phyloP scores from a whole-genome alignment of 2,113 vertebrate genomes.

The Alligator mississippiensis region DNA sequence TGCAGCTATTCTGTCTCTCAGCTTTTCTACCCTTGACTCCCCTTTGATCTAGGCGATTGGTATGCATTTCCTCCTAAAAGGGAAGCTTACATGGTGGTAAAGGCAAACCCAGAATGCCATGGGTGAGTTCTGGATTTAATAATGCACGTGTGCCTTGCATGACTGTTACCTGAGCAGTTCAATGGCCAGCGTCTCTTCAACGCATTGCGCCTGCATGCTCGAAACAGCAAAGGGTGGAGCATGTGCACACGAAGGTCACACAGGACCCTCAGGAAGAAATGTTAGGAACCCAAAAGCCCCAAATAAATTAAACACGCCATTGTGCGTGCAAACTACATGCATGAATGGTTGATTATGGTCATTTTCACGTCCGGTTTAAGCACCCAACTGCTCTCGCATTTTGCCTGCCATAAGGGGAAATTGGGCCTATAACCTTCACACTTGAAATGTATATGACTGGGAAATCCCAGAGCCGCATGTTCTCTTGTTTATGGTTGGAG shows the following conservation, averaged over 20 bases:
- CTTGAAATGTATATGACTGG: not conserved
- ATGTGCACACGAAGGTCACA: accelerated
- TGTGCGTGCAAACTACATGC: not conserved
- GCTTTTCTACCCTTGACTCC: not conserved
- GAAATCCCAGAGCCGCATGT: not conserved
- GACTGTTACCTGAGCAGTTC: not conserved
- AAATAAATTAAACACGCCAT: accelerated
- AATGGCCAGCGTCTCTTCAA: not conserved
- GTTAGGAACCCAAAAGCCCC: not conserved
- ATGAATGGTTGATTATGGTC: not conserved
- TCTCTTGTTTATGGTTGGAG: not conserved
- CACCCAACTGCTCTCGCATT: not conserved
- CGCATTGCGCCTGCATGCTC: accelerated
- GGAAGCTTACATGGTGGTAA: not conserved
- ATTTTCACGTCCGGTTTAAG: not conserved
- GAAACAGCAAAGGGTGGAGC: not conserved
- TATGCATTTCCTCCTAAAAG: not conserved
- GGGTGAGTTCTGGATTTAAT: not conserved
- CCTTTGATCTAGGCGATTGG: not conserved
- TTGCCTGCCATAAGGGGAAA: not conserved
- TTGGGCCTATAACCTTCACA: not conserved
- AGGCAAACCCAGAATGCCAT: not conserved
- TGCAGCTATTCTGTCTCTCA: not conserved
- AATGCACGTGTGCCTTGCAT: not conserved
- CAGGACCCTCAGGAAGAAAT: accelerated